Evolutionary conservation across 2,113 vertebrate genomes (phyloP).

Genomic region (Alethe diademata): DNA sequence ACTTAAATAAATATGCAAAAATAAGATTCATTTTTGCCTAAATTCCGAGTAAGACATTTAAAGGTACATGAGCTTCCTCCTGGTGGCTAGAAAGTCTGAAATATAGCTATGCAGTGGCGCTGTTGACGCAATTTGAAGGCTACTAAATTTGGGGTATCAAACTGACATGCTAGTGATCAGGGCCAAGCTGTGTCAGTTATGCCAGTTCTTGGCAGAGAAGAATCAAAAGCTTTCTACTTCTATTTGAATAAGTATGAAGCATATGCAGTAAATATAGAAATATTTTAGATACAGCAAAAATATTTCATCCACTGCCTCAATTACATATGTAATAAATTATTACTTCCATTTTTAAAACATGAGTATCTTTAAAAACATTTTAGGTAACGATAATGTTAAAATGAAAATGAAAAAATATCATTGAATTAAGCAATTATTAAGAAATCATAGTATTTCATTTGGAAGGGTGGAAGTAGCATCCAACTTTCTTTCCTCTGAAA

Average conservation of each 20-base stretch:
- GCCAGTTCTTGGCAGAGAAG: background rate
- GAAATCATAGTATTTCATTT: background rate
- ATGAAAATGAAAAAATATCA: background rate
- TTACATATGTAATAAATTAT: background rate
- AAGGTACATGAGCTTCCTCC: slow-evolving; percentile 37
- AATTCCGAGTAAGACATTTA: slow-evolving; percentile 57
- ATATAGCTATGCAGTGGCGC: slow-evolving; percentile 4
- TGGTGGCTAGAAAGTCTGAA: slow-evolving; percentile 17
- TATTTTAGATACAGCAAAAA: background rate
- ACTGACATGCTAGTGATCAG: fast-evolving
- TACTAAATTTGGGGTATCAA: background rate
- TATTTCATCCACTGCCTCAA: background rate
- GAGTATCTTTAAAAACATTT: background rate
- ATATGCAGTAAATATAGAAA: background rate
- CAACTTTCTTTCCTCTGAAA: background rate
- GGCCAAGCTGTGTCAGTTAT: background rate
- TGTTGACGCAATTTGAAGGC: background rate
- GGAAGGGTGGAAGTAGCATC: background rate
- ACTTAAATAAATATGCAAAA: slow-evolving; percentile 40
- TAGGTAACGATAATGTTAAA: background rate
- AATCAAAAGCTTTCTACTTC: background rate
- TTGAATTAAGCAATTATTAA: background rate
- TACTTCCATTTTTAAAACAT: background rate
- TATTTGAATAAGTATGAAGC: background rate
- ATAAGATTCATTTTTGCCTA: slow-evolving; percentile 2